Conservation (phyloP, 1,140 invertebrate genomes). For the Metopolophium dirhodum region DNA sequence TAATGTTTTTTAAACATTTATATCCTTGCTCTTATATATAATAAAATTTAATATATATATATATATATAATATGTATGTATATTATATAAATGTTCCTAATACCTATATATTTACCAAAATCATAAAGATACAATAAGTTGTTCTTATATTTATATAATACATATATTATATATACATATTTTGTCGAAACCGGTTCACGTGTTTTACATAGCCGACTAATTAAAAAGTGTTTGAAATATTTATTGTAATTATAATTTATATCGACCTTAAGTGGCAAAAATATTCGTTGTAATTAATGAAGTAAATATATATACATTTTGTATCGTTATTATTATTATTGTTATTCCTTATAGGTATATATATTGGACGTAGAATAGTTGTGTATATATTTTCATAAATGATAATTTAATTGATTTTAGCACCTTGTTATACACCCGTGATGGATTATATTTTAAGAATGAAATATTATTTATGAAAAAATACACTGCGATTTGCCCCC, state of each 20-base stretch:
- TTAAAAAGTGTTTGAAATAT: constrained; percentile 35
- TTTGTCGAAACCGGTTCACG: neutral
- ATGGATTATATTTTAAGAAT: neutral
- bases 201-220: neutral
- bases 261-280: neutral
- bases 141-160: neutral
- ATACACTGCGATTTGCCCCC: neutral
- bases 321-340: neutral
- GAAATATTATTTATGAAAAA: constrained; percentile 14
- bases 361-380: neutral
- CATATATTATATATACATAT: neutral
- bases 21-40: constrained; percentile 22
- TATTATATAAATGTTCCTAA: neutral
- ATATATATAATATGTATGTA: too few species aligned
- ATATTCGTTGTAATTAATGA: neutral
- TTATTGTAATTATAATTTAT: neutral
- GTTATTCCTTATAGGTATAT: neutral
- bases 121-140: constrained; percentile 23
- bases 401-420: constrained; percentile 10
- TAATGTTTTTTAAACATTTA: neutral
- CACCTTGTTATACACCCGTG: neutral
- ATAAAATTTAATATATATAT: neutral
- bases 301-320: neutral
- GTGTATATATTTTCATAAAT: neutral
- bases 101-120: neutral